phyloP scores from a whole-genome alignment of 2,113 vertebrate species.

The Myrmecobius fasciatus region DNA sequence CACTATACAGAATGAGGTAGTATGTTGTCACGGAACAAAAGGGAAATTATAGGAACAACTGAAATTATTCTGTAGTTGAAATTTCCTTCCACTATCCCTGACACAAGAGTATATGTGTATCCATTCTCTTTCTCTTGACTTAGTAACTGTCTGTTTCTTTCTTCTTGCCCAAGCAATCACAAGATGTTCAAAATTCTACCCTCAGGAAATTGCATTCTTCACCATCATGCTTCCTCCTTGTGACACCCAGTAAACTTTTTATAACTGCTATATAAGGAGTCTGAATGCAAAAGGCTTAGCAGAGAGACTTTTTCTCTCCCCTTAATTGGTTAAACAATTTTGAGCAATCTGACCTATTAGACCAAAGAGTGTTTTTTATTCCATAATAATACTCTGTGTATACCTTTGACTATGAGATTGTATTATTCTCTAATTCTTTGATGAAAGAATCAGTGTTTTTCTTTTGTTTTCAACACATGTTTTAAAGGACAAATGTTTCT shows the following conservation, averaged over 20 bases:
- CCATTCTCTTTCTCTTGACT: background rate
- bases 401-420: background rate
- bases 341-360: background rate
- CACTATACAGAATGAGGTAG: background rate
- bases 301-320: background rate
- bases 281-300: background rate
- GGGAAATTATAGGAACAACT: background rate
- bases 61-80: background rate
- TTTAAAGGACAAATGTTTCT: constrained; percentile 42
- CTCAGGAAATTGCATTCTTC: background rate
- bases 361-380: background rate
- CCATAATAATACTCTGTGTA: background rate
- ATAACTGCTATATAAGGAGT: background rate
- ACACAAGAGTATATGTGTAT: background rate
- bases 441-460: background rate
- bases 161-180: background rate
- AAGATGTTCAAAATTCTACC: background rate
- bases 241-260: background rate
- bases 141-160: background rate
- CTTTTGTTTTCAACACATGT: background rate
- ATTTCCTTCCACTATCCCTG: background rate
- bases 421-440: background rate
- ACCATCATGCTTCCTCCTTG: background rate
- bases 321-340: background rate
- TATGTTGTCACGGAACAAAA: background rate